These are phyloP conservation scores for Drosophila nr. fundita DNA, from an alignment of 2,888 invertebrate species.

Conservation along the genomic window DNA sequence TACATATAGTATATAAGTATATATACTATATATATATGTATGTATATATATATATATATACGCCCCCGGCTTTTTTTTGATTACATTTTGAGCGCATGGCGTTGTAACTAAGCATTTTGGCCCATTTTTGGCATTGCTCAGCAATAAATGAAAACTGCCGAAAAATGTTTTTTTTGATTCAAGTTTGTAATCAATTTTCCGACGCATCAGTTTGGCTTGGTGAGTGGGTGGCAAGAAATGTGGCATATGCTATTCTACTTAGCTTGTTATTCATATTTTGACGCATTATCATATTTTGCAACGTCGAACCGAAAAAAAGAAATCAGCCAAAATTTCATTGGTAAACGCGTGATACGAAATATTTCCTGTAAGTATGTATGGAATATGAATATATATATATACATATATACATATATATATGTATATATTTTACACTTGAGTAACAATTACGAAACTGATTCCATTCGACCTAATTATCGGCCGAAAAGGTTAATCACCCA, in stretches of 20 bases:
- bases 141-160: conserved; percentile 31
- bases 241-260: conserved; percentile 32
- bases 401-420: background rate
- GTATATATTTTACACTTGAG: background rate
- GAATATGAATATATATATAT: background rate
- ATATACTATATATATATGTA: background rate
- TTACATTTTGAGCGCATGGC: conserved; percentile 26
- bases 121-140: conserved; percentile 22
- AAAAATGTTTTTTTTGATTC: conserved; percentile 18
- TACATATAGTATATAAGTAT: conserved; percentile 1
- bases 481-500: background rate
- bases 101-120: conserved; percentile 25
- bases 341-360: background rate
- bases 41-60: background rate
- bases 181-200: conserved; percentile 6
- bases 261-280: background rate
- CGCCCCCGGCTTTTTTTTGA: conserved; percentile 28
- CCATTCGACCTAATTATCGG: background rate
- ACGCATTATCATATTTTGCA: conserved; percentile 1
- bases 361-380: background rate
- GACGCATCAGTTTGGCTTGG: conserved; percentile 24
- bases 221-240: conserved; percentile 32
- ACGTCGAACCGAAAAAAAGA: conserved; percentile 6
- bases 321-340: conserved; percentile 1
- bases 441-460: background rate